Evolutionary conservation across 2,797 vertebrate species (phyloP).

Genomic region (Gouania willdenowi): DNA sequence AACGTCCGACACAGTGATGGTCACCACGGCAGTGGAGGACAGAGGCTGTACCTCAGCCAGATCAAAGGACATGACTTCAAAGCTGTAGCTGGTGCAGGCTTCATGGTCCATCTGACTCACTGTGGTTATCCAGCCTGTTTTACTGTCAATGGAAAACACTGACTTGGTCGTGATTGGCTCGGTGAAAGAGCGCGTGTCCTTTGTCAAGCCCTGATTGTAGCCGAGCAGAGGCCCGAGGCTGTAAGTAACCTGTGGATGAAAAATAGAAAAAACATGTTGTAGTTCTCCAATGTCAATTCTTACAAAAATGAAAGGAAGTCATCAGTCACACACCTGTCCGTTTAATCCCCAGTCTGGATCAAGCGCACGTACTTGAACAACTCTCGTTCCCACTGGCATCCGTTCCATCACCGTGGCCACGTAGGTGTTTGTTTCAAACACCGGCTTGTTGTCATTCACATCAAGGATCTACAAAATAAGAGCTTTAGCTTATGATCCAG

Average conservation of each 20-base stretch:
- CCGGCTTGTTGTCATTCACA: conserved; percentile 89
- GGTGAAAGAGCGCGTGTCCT: neutral
- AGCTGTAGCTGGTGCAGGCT: conserved; percentile 79
- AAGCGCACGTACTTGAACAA: conserved; percentile 87
- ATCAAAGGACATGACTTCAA: conserved; percentile 85
- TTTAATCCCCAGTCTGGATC: conserved; percentile 93
- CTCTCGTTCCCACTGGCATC: conserved; percentile 83
- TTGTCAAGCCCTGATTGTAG: conserved; percentile 59
- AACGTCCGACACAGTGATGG: conserved; percentile 86
- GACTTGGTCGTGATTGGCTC: conserved; percentile 38
- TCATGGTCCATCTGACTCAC: conserved; percentile 87
- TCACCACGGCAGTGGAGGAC: conserved; percentile 82
- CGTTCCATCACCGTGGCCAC: conserved; percentile 92
- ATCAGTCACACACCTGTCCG: conserved; percentile 78
- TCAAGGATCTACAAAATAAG: conserved; percentile 75
- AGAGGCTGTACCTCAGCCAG: conserved; percentile 82
- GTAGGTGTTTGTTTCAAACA: conserved; percentile 88
- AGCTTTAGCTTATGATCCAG: too few relatives aligned
- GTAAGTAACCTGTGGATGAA: conserved; percentile 78
- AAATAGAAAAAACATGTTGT: neutral
- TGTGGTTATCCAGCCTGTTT: conserved; percentile 95
- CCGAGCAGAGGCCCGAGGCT: conserved; percentile 74
- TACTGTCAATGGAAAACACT: conserved; percentile 85
- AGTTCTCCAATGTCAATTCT: neutral
- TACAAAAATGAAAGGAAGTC: neutral